These are phyloP conservation scores for Onychorhynchus coronatus DNA, from an alignment of 2,113 vertebrate species.

Conservation along the genomic window DNA sequence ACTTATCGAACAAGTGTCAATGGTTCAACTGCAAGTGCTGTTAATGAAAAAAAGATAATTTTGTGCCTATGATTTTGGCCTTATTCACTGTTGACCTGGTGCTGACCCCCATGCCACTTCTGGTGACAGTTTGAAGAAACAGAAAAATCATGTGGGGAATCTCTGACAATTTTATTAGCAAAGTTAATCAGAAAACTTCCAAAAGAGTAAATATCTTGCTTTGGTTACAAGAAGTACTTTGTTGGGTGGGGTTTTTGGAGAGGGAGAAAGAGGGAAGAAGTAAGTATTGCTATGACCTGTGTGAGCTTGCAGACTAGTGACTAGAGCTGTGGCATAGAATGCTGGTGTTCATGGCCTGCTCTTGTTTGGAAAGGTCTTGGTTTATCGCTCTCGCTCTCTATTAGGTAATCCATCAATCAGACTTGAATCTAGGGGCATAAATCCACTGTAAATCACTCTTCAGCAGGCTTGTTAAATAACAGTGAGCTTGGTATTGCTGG, in stretches of 20 bases:
- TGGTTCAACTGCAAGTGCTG: neutral
- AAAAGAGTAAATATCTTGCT: neutral
- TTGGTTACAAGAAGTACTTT: neutral
- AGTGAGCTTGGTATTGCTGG: neutral
- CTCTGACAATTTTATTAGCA: neutral
- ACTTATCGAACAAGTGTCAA: neutral
- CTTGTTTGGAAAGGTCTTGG: neutral
- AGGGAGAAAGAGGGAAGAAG: neutral
- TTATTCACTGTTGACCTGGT: neutral
- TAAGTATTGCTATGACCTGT: neutral
- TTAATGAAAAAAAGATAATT: neutral
- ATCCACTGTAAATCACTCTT: neutral
- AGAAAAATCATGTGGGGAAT: neutral
- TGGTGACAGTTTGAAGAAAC: neutral
- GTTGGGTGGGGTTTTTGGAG: neutral
- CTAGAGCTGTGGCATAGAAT: neutral
- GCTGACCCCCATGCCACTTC: neutral
- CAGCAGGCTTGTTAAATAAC: neutral
- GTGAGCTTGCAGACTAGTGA: neutral
- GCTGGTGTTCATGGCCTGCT: neutral
- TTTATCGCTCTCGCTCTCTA: neutral
- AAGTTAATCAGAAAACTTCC: neutral
- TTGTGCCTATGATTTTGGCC: neutral
- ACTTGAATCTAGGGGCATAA: neutral
- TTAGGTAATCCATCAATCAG: neutral